Percentiles rank a stretch among this genome's conserved stretches.
Evolutionary conservation across 1,140 invertebrate genomes (phyloP).

Genomic region (Heliothis virescens): DNA sequence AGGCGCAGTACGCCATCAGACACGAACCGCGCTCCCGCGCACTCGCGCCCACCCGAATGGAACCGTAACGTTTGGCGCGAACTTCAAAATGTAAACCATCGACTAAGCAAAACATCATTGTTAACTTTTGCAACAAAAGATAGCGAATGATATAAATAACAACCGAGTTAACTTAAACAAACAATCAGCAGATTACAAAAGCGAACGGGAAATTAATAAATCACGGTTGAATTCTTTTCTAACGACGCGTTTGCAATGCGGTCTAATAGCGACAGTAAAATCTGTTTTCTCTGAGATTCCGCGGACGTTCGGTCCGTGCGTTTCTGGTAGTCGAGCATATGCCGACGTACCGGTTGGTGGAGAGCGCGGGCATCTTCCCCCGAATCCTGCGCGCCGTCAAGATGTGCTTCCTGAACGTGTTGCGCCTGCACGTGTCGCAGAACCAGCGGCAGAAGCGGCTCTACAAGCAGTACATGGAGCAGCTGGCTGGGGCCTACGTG

Average conservation of each 20-base stretch:
- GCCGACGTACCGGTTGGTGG: constrained; percentile 64
- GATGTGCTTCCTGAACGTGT: constrained; percentile 85
- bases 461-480: constrained; percentile 85
- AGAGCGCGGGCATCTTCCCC: constrained; percentile 54
- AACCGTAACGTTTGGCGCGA: constrained; percentile 53
- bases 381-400: constrained; percentile 62
- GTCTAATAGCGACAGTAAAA: constrained; percentile 60
- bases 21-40: constrained; percentile 63
- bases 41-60: constrained; percentile 45
- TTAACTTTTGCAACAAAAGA: constrained; percentile 78
- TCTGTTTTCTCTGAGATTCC: constrained; percentile 65
- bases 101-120: constrained; percentile 58
- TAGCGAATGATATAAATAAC: constrained; percentile 64
- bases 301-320: constrained; percentile 48
- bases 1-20: constrained; percentile 42
- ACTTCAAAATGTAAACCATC: constrained; percentile 60
- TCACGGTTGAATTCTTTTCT: constrained; percentile 59
- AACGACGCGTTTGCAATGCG: constrained; percentile 56
- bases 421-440: constrained; percentile 82
- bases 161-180: constrained; percentile 18
- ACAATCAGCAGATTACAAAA: constrained; percentile 28
- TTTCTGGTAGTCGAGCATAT: constrained; percentile 58
- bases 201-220: constrained; percentile 57
- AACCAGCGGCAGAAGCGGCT: constrained; percentile 83
- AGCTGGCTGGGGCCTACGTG: constrained; percentile 79